Base-by-base conservation (phyloP, 2,113 vertebrate species). In the Ictalurus furcatus region DNA sequence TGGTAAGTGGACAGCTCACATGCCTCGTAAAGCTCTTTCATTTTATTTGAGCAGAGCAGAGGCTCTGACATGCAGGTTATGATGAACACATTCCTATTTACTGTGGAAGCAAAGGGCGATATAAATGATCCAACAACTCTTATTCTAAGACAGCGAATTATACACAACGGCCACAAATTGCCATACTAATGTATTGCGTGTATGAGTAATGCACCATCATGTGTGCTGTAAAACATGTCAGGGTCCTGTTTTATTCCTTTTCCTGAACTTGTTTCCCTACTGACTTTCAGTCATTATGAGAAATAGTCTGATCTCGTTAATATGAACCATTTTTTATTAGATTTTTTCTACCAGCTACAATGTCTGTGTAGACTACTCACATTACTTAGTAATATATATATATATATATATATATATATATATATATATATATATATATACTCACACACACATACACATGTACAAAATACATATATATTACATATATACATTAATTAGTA, bases 41-140 rank as follows among this genome's bases (percentile, higher is more conserved):
- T 87, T 74, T 79, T 87, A 34, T 83, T 54, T 61, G 54, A 69
- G 86, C 86, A 88, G 67, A 78, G 79, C 84, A 76, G 37, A 85
- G 40, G 37, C 40, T 78, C 63, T 74, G 89, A 83, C 52, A 16
- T 81, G 63, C 54, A 79, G 74, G 52, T 54, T 48, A 86, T 90
- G 65, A 81, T 85, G 30, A 91, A 86, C 86, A 71, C 30, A 56
- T 86, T 88, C 56, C 58, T 85, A 88, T 88, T 91, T 90, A 87
- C 69, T 30, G n/a, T 74, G n/a, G 30, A 80, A 80, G 40, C 0
- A 30, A 83, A 86, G 56, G 34, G 61, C 87, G 84, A 34, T 84
- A 88, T 83, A 88, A 91, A 90, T 87, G 89, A 87, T 88, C 84
- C 84, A 71, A 65, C 65, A 84, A 90, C 80, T 87, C 88, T 88